Evolutionary conservation across 2,888 invertebrate genomes (phyloP), one percentile per base, ranked within the genome.

Genomic region (Schrankia costaestrigalis): DNA sequence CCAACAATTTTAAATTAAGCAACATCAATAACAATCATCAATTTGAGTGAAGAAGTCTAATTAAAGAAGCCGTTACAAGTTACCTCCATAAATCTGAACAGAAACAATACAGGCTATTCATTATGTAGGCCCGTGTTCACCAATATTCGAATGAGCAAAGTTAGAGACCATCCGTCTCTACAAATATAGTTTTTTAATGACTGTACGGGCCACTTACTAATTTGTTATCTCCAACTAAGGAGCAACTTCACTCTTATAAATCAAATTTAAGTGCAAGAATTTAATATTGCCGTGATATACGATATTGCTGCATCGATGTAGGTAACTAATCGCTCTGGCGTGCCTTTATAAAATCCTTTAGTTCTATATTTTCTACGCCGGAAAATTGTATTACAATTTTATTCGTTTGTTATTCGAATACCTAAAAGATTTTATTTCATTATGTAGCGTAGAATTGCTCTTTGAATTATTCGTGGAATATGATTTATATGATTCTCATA

Each of bases 21-120:
- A 67, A 75, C 80, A 81, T 83, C 81, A 82, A 78, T 77, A 78
- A 82, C 82, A 82, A 81, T 81, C 80, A 82, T 84, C 78, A 84
- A 85, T 82, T 84, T 83, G 78, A 78, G 73, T 80, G 73, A 82
- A 83, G 79, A 81, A 81, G 77, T 84, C 74, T 86, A 85, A 86
- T 87, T 85, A 83, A 85, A 85, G 84, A 84, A 84, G 83, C 83
- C 82, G 79, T 85, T 83, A 84, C 82, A 85, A 87, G 84, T 86
- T 83, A 80, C 84, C 81, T 80, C 84, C 81, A 86, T 87, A 86
- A 87, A 87, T 87, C 84, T 83, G 83, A 70, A 63, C 67, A 63
- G 71, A 74, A 83, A 84, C 85, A 86, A 84, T 85, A 85, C 79
- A 73, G 67, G 76, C 80, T 82, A 84, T 85, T 71, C 78, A 81